Evolutionary conservation across 2,113 vertebrate genomes (phyloP), one percentile per base, ranked within the genome.

Genomic region (Perca fluviatilis): DNA sequence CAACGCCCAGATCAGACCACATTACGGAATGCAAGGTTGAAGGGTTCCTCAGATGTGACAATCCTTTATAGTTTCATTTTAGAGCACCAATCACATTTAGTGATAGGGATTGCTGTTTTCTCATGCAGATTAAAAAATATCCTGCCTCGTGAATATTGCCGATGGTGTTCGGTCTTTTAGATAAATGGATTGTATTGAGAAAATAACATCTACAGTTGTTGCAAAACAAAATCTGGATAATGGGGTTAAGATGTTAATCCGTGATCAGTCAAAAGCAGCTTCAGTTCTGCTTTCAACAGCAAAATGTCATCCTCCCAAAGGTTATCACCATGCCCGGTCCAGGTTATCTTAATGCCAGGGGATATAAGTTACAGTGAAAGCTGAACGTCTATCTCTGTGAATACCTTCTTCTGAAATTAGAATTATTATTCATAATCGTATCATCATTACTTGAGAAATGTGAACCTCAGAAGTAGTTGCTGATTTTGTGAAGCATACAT

Each of bases 1-100:
- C 87, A 87, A 93, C 84, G 81, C 82, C 85, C 88, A 27, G 51
- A 74, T 86, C 77, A 69, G 47, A 57, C 79, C 67, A 90, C 50
- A 81, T 85, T 47, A 82, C 19, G 3, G 43, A 11, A 77, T 58
- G 36, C 13, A 6, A 47, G 11, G 33, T n/a, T 43, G 57, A 66
- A 65, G 43, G 33, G 14, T 30, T 47, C 54, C 25, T 51, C n/a
- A 14, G 66, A 72, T 27, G 19, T 19, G 18, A 71, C 27, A 19
- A 3, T 33, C 27, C 40, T 66, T 6, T 71, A 21, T 36, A 15
- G 36, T 25, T 74, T 57, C 2, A 23, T 58, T 49, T 68, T 54
- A 33, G 8, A 0, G 18, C 69, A 40, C 3, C 47, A 12, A 16
- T 19, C 30, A 40, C 5, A 25, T 53, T 69, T 30, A 25, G 47